Evolutionary conservation across 2,113 vertebrate genomes (phyloP), one percentile per base, ranked within the genome.

Genomic region (Lepus europaeus): DNA sequence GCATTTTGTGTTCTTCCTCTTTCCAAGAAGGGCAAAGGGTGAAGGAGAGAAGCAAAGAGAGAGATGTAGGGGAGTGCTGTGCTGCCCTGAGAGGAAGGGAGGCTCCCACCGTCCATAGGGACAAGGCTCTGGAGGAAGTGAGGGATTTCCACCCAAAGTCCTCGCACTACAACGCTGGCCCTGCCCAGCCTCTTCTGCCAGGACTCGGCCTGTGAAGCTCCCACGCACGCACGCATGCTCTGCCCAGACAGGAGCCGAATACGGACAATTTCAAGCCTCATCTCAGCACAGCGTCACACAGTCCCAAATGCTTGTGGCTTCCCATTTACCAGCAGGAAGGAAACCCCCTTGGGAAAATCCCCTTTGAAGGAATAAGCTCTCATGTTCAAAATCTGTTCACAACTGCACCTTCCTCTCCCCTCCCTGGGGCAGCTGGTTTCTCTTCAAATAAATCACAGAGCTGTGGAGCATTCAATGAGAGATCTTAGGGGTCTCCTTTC

Each of bases 351-450:
- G 84, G 73, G 95, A 85, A 95, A 91, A 89, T 59, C 49, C 36
- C 9, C 78, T 94, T 94, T 93, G 88, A 96, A 95, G 33, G 9
- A 11, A 49, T 92, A 82, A 92, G 66, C 23, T 85, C 87, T 87
- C 78, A 81, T 92, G 77, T 95, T 94, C 88, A 76, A 93, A 94
- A 83, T 94, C 80, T 95, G 70, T 94, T 95, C 77, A 69, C 77
- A 93, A 76, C 64, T 59, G 83, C 5, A 51, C 63, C 59, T 76
- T 90, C 87, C 78, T 94, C 36, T n/a, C 20, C 23, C 88, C 78
- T 86, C 9, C 0, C 64, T 49, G 5, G 69, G 76, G 88, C 72
- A 96, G 81, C 85, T 95, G 77, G 19, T 68, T 91, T 85, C 56
- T 93, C 85, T 90, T 56, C 36, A 84, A 74, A 94, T 92, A 92